These are phyloP conservation scores for Phasianus colchicus DNA, from an alignment of 2,113 vertebrate species.

Conservation along the genomic window DNA sequence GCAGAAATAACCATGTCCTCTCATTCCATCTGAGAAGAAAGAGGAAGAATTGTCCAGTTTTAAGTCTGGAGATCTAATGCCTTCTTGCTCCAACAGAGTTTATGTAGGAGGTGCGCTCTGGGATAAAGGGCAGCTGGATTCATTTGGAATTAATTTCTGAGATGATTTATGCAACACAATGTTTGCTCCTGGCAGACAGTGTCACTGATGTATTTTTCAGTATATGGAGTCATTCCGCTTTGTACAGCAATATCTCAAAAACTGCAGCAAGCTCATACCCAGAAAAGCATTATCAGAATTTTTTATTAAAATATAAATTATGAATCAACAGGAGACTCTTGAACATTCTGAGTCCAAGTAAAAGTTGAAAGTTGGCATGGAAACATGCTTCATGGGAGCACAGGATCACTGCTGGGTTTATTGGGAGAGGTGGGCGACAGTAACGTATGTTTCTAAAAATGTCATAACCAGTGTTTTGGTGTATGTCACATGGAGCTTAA, in stretches of 20 bases:
- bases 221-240: neutral
- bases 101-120: neutral
- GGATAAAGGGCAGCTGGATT: conserved; percentile 34
- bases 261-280: neutral
- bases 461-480: neutral
- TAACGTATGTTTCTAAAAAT: neutral
- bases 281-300: conserved; percentile 23
- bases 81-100: neutral
- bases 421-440: neutral
- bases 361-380: conserved; percentile 14
- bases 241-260: conserved; percentile 9
- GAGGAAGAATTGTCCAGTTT: neutral
- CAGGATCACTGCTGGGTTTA: neutral
- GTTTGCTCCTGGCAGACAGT: neutral
- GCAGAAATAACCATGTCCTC: neutral
- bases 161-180: neutral
- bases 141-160: conserved; percentile 41
- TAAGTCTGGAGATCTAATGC: neutral
- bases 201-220: neutral
- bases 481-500: neutral
- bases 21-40: neutral
- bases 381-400: neutral
- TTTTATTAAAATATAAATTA: conserved; percentile 42
- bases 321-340: neutral
- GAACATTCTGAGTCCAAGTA: neutral